These are phyloP conservation scores for Formica selysi DNA, from an alignment of 1,140 invertebrate species.

Conservation along the genomic window DNA sequence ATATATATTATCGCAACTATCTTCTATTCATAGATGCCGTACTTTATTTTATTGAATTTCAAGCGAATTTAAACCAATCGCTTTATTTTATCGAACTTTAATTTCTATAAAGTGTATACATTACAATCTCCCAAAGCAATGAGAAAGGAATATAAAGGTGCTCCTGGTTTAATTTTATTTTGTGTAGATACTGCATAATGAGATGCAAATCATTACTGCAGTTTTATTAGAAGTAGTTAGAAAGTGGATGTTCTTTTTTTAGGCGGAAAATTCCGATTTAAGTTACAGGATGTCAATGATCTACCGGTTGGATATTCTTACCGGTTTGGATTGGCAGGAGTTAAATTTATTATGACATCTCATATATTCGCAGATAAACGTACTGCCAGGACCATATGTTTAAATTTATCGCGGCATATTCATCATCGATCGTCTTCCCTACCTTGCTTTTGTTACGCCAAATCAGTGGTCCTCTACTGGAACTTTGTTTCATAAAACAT, in stretches of 20 bases:
- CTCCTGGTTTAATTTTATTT: background rate
- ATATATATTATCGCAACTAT: background rate
- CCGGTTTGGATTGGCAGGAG: constrained; percentile 29
- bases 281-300: constrained; percentile 44
- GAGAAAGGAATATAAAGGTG: constrained; percentile 19
- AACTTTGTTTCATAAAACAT: constrained; percentile 3
- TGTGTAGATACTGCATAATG: background rate
- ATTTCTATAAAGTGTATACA: too few species aligned
- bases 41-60: background rate
- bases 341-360: constrained; percentile 49
- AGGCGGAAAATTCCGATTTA: constrained; percentile 53
- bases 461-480: background rate
- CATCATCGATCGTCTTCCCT: background rate
- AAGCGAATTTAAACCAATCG: background rate
- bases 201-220: background rate
- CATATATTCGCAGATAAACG: constrained; percentile 47
- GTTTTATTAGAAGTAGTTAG: constrained; percentile 45
- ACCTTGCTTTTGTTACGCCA: background rate
- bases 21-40: background rate
- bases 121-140: too few species aligned
- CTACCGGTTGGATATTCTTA: constrained; percentile 28
- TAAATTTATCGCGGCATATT: constrained; percentile 36
- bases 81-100: background rate
- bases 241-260: constrained; percentile 11
- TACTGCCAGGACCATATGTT: constrained; percentile 19